These are phyloP conservation scores for Phenacoccus solenopsis DNA, from an alignment of 1,140 invertebrate species.

Conservation along the genomic window DNA sequence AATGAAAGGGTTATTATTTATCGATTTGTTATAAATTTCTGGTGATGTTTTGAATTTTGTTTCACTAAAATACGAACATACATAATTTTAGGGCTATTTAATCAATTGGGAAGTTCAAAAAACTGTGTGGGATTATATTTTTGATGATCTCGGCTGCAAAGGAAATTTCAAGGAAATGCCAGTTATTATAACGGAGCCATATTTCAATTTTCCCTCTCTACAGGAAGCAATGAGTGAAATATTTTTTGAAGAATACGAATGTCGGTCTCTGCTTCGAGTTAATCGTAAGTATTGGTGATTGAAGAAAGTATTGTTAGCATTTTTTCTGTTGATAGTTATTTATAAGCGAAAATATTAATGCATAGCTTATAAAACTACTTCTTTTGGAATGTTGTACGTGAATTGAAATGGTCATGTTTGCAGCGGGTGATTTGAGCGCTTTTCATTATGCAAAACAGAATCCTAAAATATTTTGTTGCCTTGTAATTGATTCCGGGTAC, in stretches of 20 bases:
- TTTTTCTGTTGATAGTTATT: neutral
- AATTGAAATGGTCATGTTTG: conserved; percentile 21
- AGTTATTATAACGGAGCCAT: conserved; percentile 84
- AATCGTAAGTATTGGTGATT: conserved; percentile 42
- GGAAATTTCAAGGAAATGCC: conserved; percentile 62
- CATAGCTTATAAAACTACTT: too few relatives aligned
- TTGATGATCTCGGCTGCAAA: conserved; percentile 75
- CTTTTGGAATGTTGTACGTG: too few relatives aligned
- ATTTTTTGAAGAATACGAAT: conserved; percentile 95
- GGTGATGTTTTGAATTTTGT: too few relatives aligned
- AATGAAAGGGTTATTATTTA: neutral
- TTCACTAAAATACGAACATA: too few relatives aligned
- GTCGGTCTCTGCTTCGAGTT: conserved; percentile 65
- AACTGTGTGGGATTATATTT: conserved; percentile 91
- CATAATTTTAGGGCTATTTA: conserved; percentile 57
- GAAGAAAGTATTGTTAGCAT: neutral
- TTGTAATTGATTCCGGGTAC: conserved; percentile 87
- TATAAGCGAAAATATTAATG: conserved; percentile 33
- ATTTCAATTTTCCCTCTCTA: conserved; percentile 84
- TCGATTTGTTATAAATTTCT: too few relatives aligned
- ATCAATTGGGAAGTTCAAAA: conserved; percentile 94
- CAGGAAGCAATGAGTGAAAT: conserved; percentile 91
- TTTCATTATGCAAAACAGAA: conserved; percentile 41
- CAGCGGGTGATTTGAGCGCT: conserved; percentile 40
- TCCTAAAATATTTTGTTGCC: conserved; percentile 49